A percentile compares a stretch with the other conserved stretches of the same genome.
Conservation (phyloP, 2,797 vertebrate genomes). For the Prionace glauca region DNA sequence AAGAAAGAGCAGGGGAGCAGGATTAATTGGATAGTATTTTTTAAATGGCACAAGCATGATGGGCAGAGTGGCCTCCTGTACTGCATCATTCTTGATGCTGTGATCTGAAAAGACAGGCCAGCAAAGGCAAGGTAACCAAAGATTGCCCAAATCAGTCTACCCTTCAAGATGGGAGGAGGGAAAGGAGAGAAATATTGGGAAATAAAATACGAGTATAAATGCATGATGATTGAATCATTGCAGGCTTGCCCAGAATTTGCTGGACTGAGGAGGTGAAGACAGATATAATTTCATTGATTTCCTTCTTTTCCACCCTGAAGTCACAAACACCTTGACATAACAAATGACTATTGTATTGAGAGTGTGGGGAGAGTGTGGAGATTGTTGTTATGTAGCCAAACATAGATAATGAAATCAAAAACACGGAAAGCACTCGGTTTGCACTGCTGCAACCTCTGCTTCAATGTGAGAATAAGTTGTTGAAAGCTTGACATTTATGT, state of each 20-base stretch:
- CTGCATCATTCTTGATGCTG: neutral
- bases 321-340: neutral
- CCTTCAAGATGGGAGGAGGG: neutral
- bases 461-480: conserved; percentile 15
- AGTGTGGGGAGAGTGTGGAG: neutral
- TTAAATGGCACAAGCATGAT: neutral
- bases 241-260: neutral
- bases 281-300: neutral
- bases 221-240: neutral
- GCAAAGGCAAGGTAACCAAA: neutral
- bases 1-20: neutral
- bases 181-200: neutral
- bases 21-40: neutral
- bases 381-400: conserved; percentile 19
- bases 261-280: neutral
- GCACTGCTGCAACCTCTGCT: conserved; percentile 17
- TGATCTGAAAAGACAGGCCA: neutral
- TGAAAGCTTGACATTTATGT: conserved; percentile 34
- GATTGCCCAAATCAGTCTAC: neutral
- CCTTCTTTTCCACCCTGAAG: neutral
- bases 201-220: neutral
- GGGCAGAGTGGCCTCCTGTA: neutral
- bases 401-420: neutral
- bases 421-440: neutral
- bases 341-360: neutral